These are phyloP conservation scores for Tribolium freemani DNA, from an alignment of 2,888 invertebrate species.

Conservation along the genomic window DNA sequence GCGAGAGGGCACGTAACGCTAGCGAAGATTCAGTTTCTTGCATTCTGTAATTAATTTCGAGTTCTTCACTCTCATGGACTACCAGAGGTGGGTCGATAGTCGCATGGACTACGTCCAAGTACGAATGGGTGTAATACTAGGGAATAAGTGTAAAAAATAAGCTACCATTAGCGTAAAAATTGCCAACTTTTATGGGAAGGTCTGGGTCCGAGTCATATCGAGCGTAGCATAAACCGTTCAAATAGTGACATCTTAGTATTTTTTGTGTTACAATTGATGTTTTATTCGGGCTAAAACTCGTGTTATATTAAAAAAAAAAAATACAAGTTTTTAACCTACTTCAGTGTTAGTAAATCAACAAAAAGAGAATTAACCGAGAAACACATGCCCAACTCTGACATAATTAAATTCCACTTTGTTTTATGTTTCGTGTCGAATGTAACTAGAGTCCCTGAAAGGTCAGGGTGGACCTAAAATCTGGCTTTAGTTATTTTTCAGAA, in stretches of 20 bases:
- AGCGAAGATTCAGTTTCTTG: slow-evolving; percentile 70
- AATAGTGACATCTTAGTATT: slow-evolving; percentile 62
- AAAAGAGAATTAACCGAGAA: slow-evolving; percentile 76
- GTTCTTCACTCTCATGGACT: slow-evolving; percentile 65
- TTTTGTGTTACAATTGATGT: background rate
- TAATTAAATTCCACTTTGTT: slow-evolving; percentile 69
- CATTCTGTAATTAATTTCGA: slow-evolving; percentile 66
- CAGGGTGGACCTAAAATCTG: slow-evolving; percentile 68
- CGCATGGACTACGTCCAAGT: slow-evolving; percentile 72
- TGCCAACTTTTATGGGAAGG: slow-evolving; percentile 58
- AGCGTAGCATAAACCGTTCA: slow-evolving; percentile 66
- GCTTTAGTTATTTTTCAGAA: slow-evolving; percentile 2
- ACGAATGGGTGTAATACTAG: slow-evolving; percentile 76
- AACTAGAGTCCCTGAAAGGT: slow-evolving; percentile 67
- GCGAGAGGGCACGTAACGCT: slow-evolving; percentile 68
- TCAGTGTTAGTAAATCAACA: slow-evolving; percentile 67
- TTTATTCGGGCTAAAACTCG: background rate
- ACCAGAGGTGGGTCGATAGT: slow-evolving; percentile 59
- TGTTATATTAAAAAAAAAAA: no score
- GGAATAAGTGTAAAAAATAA: slow-evolving; percentile 17
- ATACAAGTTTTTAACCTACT: slow-evolving; percentile 60
- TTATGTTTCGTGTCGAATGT: slow-evolving; percentile 67
- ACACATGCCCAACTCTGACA: slow-evolving; percentile 79
- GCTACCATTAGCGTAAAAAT: background rate
- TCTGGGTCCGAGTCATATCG: slow-evolving; percentile 64